Evolutionary conservation across 1,140 invertebrate genomes (phyloP).

Genomic region (Drosophila micromelanica): DNA sequence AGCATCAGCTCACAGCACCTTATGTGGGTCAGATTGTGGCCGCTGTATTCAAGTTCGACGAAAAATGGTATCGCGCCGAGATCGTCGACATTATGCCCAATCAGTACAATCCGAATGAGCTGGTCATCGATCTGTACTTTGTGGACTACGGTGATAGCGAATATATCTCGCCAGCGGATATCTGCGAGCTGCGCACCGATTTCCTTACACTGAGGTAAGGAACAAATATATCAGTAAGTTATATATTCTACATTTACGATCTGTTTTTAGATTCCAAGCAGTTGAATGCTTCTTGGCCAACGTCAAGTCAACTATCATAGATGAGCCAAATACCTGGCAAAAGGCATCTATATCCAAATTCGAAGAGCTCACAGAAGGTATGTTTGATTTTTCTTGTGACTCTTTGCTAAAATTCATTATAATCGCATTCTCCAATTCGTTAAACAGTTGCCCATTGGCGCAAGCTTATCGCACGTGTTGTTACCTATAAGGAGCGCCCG

Average conservation of each 20-base stretch:
- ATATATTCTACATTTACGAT: neutral
- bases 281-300: constrained; percentile 92
- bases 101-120: constrained; percentile 86
- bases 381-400: neutral
- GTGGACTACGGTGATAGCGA: constrained; percentile 93
- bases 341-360: constrained; percentile 89
- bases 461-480: constrained; percentile 88
- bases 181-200: constrained; percentile 90
- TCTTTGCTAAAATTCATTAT: neutral
- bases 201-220: constrained; percentile 88
- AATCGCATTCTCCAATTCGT: constrained; percentile 3
- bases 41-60: constrained; percentile 90
- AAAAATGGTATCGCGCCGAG: constrained; percentile 88
- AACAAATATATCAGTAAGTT: neutral
- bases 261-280: constrained; percentile 86
- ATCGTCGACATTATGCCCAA: constrained; percentile 87
- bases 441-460: constrained; percentile 87
- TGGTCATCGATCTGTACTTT: constrained; percentile 89
- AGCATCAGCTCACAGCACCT: constrained; percentile 87
- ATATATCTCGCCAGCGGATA: constrained; percentile 86
- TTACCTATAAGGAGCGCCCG: constrained; percentile 87
- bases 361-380: constrained; percentile 88
- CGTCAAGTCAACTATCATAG: constrained; percentile 86
- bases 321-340: constrained; percentile 86
- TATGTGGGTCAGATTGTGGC: constrained; percentile 91